Evolutionary conservation across 2,888 invertebrate species (phyloP).

Genomic region (Augiades crinisus): DNA sequence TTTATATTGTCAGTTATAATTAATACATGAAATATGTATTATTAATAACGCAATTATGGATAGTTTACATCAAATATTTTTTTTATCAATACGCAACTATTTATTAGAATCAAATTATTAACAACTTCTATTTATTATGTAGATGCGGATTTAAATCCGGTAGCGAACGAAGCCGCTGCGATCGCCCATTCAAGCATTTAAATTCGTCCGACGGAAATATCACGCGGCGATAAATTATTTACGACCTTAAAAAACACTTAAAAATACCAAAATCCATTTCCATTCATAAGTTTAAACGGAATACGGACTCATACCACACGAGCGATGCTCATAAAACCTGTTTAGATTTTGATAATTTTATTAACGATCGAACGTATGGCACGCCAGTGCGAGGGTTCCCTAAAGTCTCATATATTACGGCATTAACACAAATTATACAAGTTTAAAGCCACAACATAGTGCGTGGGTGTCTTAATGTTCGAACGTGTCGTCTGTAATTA

Average conservation of each 20-base stretch:
- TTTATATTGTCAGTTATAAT: too few species aligned
- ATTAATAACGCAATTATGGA: constrained; percentile 29
- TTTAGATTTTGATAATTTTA: constrained; percentile 82
- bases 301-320: constrained; percentile 64
- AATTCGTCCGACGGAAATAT: constrained; percentile 76
- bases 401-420: constrained; percentile 78
- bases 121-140: constrained; percentile 44
- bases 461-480: constrained; percentile 78
- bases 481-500: constrained; percentile 80
- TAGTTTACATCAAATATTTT: constrained; percentile 31
- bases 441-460: constrained; percentile 76
- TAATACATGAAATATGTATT: constrained; percentile 5
- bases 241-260: constrained; percentile 77
- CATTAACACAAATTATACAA: constrained; percentile 81
- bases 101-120: constrained; percentile 38
- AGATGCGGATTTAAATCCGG: constrained; percentile 66
- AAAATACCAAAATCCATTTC: constrained; percentile 78
- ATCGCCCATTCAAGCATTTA: constrained; percentile 65
- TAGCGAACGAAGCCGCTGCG: constrained; percentile 62
- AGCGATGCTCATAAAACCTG: constrained; percentile 74
- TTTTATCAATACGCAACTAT: constrained; percentile 29
- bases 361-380: constrained; percentile 76
- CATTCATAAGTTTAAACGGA: constrained; percentile 75
- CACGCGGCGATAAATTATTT: constrained; percentile 78
- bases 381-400: constrained; percentile 66